These are phyloP conservation scores for Dioctria rufipes DNA, from an alignment of 2,888 invertebrate genomes.

Conservation along the genomic window DNA sequence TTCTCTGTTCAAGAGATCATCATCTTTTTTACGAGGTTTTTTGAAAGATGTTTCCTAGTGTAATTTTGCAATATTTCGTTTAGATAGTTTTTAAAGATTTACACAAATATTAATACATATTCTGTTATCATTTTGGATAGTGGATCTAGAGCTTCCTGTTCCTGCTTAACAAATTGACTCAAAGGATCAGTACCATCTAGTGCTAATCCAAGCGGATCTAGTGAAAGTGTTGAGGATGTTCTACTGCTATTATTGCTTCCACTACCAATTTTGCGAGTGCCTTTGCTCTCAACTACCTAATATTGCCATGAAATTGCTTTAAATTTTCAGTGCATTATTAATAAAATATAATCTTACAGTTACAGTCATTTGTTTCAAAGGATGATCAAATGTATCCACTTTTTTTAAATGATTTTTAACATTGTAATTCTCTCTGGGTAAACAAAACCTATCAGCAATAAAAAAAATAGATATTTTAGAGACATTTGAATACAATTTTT, in stretches of 20 bases:
- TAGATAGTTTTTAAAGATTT: neutral
- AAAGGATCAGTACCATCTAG: constrained; percentile 84
- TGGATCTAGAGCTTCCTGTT: constrained; percentile 75
- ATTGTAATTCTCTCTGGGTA: constrained; percentile 65
- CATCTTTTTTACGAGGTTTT: constrained; percentile 63
- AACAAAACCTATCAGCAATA: constrained; percentile 64
- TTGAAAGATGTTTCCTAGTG: constrained; percentile 64
- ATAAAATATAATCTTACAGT: constrained; percentile 64
- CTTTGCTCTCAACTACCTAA: constrained; percentile 74
- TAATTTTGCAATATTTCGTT: neutral
- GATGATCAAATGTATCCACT: constrained; percentile 73
- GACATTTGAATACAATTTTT: neutral
- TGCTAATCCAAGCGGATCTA: constrained; percentile 74
- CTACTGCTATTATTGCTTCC: constrained; percentile 73
- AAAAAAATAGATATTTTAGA: neutral
- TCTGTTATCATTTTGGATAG: constrained; percentile 75
- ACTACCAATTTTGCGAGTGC: constrained; percentile 72
- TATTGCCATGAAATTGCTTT: constrained; percentile 48
- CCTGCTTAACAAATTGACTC: constrained; percentile 78
- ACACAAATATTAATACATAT: constrained; percentile 63
- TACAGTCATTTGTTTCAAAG: constrained; percentile 74
- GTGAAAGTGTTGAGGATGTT: constrained; percentile 73
- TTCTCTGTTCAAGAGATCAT: constrained; percentile 68
- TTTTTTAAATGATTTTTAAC: constrained; percentile 64
- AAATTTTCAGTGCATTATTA: neutral